These are phyloP conservation scores for Coecobrya sp. DNA, from an alignment of 2,888 invertebrate species.

Conservation along the genomic window DNA sequence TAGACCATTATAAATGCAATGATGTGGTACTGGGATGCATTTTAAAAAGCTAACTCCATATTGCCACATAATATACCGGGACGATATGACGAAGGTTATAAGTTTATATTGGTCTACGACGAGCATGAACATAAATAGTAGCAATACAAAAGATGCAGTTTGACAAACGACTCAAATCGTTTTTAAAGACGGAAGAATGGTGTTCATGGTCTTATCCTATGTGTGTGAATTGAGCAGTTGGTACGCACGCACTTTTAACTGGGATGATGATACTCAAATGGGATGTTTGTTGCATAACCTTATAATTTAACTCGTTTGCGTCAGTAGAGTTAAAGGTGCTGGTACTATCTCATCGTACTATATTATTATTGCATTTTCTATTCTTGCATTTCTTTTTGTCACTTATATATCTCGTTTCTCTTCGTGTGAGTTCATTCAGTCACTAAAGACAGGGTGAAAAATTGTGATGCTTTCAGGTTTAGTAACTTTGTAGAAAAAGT, in stretches of 20 bases:
- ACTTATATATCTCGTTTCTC: neutral
- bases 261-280: constrained; percentile 25
- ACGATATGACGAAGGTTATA: neutral
- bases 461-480: constrained; percentile 8
- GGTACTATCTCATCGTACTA: neutral
- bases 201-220: constrained; percentile 21
- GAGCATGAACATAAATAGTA: neutral
- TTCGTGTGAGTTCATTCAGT: constrained; percentile 30
- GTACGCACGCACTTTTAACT: neutral
- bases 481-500: neutral
- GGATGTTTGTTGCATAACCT: constrained; percentile 28
- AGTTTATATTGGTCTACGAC: neutral
- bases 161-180: constrained; percentile 57
- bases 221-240: neutral
- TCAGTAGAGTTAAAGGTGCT: neutral
- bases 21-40: neutral
- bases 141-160: constrained; percentile 58
- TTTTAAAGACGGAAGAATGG: constrained; percentile 41
- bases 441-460: neutral
- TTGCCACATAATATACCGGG: too few relatives aligned
- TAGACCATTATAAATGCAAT: neutral
- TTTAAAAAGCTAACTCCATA: neutral
- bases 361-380: neutral
- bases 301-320: constrained; percentile 51
- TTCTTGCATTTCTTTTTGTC: constrained; percentile 15